phyloP scores from a whole-genome alignment of 2,888 invertebrate genomes.

The Ormyrus rosae region DNA sequence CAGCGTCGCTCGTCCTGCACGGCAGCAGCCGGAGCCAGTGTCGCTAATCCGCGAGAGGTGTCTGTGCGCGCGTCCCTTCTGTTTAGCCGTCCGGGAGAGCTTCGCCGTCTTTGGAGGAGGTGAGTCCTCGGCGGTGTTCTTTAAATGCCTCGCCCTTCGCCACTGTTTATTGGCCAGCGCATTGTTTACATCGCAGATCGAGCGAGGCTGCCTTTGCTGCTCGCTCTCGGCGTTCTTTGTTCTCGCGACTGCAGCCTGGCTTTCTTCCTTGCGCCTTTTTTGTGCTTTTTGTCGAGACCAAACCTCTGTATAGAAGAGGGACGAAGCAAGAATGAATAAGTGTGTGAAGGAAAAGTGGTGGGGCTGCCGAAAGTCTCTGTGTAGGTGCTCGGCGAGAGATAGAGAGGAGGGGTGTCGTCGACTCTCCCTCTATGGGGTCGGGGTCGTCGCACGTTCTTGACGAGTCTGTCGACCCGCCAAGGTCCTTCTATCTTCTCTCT shows the following conservation, averaged over 20 bases:
- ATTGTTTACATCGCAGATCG: too few species aligned
- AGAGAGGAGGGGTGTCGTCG: slow-evolving; percentile 31
- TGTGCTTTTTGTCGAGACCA: too few species aligned
- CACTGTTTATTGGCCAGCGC: too few species aligned
- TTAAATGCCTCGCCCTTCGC: too few species aligned
- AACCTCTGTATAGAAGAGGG: background rate
- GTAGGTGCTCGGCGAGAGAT: slow-evolving; percentile 35
- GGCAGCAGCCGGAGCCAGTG: background rate
- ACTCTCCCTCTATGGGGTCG: slow-evolving; percentile 57
- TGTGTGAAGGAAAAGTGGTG: slow-evolving; percentile 1
- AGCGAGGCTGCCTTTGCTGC: too few species aligned
- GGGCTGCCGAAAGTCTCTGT: slow-evolving; percentile 15
- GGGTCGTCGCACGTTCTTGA: slow-evolving; percentile 75
- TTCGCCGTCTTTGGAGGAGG: too few species aligned
- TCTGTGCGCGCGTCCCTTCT: slow-evolving; percentile 15
- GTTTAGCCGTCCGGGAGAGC: too few species aligned
- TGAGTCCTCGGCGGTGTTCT: too few species aligned
- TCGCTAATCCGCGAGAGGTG: too few species aligned
- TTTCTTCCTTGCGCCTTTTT: background rate
- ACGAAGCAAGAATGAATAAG: background rate
- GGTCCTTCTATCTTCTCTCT: slow-evolving; percentile 65
- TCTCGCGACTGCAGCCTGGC: background rate
- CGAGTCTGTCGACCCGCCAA: slow-evolving; percentile 72
- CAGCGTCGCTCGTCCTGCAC: background rate
- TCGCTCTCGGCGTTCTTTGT: too few species aligned